These are phyloP conservation scores for Chionodraco myersi DNA, from an alignment of 2,113 vertebrate species.

Conservation along the genomic window DNA sequence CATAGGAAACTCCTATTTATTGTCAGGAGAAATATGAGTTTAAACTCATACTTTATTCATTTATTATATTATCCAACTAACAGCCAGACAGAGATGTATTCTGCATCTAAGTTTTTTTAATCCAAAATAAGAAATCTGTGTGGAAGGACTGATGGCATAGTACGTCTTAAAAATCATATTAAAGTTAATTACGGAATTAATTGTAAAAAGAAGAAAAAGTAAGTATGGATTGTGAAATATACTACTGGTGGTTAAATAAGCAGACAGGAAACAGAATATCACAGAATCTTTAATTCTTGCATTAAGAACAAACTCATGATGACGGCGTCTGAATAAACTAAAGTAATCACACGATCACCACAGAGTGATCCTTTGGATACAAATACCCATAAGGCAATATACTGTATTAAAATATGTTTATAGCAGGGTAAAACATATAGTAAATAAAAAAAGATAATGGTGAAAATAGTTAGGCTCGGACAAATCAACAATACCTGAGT, in stretches of 20 bases:
- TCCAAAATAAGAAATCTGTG: too few species aligned
- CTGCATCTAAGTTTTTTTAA: too few species aligned
- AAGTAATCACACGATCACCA: background rate
- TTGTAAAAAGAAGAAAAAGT: too few species aligned
- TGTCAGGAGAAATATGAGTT: too few species aligned
- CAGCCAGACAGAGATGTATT: too few species aligned
- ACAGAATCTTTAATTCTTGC: conserved; percentile 38
- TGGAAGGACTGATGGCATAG: too few species aligned
- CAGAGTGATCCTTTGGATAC: background rate
- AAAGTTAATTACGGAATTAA: too few species aligned
- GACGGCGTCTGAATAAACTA: background rate
- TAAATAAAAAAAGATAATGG: background rate
- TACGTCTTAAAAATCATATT: too few species aligned
- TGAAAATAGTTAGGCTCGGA: background rate
- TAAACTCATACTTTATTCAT: too few species aligned
- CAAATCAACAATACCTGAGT: background rate
- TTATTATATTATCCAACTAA: too few species aligned
- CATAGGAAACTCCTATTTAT: too few species aligned
- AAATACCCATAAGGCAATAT: background rate
- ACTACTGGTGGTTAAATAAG: background rate
- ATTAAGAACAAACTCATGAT: background rate
- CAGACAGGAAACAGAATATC: conserved; percentile 3
- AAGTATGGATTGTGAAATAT: too few species aligned
- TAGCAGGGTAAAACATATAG: background rate
- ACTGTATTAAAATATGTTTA: background rate